phyloP scores from a whole-genome alignment of 2,113 vertebrate species.

The Psammodynastes pulverulentus region DNA sequence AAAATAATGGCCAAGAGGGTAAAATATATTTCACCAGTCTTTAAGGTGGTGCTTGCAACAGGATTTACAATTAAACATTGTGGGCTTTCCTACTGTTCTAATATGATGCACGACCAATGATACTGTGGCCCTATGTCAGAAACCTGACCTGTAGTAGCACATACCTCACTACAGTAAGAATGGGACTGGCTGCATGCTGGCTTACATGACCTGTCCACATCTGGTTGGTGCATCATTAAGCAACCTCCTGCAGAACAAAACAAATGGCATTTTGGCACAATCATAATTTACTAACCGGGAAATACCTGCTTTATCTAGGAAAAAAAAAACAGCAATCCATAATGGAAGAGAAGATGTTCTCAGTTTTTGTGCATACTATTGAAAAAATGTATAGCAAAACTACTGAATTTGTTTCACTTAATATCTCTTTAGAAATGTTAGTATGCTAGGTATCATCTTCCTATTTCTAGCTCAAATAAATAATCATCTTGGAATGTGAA shows the following conservation, averaged over 20 bases:
- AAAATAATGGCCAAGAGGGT: background rate
- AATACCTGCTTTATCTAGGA: constrained; percentile 11
- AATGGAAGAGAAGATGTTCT: background rate
- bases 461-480: background rate
- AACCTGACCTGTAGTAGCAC: constrained; percentile 42
- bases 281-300: constrained; percentile 34
- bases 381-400: background rate
- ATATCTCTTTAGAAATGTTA: constrained; percentile 5
- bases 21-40: background rate
- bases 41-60: background rate
- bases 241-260: constrained; percentile 85
- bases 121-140: constrained; percentile 22
- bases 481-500: background rate
- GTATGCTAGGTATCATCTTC: background rate
- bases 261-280: constrained; percentile 64
- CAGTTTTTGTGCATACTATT: background rate
- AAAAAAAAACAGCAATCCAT: background rate
- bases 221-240: constrained; percentile 77
- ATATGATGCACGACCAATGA: constrained; percentile 7
- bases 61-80: background rate
- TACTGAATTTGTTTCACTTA: background rate
- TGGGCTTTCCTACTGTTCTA: background rate
- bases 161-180: constrained; percentile 91
- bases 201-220: constrained; percentile 86
- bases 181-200: constrained; percentile 86